Conservation (phyloP, 2,888 invertebrate species). For the Dermolepida albohirtum region DNA sequence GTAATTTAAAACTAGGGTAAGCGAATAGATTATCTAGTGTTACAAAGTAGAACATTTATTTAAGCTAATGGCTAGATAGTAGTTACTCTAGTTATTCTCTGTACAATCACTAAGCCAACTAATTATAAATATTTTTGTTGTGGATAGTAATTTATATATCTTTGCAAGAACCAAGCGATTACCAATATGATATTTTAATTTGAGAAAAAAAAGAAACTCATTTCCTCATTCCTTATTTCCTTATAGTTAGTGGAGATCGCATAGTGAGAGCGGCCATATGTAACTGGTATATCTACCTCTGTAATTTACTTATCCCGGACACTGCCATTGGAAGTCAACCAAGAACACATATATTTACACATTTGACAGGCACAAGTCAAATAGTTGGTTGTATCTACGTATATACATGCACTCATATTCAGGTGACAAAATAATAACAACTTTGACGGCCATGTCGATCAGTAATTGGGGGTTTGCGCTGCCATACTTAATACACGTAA, state of each 20-base stretch:
- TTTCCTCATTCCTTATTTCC: no score
- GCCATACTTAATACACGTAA: conserved; percentile 23
- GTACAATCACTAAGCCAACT: no score
- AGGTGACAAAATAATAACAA: conserved; percentile 57
- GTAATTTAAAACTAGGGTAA: no score
- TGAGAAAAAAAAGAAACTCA: background rate
- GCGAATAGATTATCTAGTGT: no score
- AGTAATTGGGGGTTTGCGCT: conserved; percentile 29
- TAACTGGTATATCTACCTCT: conserved; percentile 42
- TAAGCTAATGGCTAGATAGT: background rate
- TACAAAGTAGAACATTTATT: no score
- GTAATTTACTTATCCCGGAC: conserved; percentile 46
- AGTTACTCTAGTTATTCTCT: no score
- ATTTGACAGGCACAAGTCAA: conserved; percentile 50
- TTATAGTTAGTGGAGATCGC: background rate
- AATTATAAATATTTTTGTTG: no score
- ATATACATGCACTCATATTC: conserved; percentile 49
- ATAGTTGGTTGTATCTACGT: conserved; percentile 41
- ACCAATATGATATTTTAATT: conserved; percentile 1
- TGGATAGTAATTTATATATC: no score
- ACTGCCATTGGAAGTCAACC: conserved; percentile 42
- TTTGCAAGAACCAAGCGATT: no score
- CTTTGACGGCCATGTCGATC: conserved; percentile 44
- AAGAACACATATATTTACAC: conserved; percentile 47
- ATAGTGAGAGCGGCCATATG: conserved; percentile 49